A percentile compares a stretch with the other conserved stretches of the same genome.
phyloP scores from a whole-genome alignment of 2,797 vertebrate genomes.

The Momotus momota region DNA sequence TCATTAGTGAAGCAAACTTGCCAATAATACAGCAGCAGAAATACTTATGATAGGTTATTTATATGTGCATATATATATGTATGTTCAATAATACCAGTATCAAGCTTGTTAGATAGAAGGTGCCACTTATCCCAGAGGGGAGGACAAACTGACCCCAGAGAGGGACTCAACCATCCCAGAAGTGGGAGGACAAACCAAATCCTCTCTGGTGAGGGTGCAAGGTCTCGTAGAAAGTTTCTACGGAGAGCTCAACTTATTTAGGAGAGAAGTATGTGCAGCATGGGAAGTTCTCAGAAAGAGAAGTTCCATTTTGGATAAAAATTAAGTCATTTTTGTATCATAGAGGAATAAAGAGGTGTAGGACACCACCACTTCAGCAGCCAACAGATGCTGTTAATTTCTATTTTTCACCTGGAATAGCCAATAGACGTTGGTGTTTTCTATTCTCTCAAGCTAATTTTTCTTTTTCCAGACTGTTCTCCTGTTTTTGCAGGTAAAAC shows the following conservation, averaged over 20 bases:
- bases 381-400: background rate
- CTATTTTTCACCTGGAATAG: background rate
- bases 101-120: background rate
- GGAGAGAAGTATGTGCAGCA: background rate
- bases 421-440: background rate
- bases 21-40: background rate
- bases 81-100: background rate
- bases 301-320: background rate
- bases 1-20: background rate
- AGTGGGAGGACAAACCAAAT: background rate
- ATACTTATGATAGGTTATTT: background rate
- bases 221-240: background rate
- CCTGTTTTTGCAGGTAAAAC: background rate
- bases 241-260: background rate
- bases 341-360: background rate
- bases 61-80: background rate
- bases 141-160: too few species aligned
- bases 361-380: background rate
- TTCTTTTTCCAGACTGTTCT: background rate
- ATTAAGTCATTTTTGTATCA: background rate
- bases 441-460: background rate
- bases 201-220: accelerated
- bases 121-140: background rate
- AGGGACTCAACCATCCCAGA: background rate
- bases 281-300: background rate